Conservation (phyloP, 2,113 vertebrate genomes). For the Eurypyga helias region DNA sequence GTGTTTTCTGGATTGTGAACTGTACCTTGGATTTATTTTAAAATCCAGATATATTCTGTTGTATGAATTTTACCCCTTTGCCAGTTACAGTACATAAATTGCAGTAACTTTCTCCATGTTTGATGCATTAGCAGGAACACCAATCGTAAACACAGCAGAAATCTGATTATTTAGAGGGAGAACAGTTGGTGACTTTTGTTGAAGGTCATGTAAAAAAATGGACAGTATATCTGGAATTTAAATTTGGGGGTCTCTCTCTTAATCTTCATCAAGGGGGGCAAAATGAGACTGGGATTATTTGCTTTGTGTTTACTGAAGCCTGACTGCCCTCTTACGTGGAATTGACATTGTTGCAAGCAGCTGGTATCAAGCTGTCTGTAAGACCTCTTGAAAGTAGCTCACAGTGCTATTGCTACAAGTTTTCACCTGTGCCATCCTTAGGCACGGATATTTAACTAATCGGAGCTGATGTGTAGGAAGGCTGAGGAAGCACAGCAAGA, state of each 20-base stretch:
- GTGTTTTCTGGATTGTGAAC: background rate
- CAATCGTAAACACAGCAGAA: background rate
- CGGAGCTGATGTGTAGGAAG: background rate
- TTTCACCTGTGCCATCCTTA: background rate
- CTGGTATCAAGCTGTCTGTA: background rate
- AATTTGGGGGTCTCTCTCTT: background rate
- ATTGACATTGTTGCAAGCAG: background rate
- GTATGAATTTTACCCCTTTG: background rate
- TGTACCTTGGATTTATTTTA: background rate
- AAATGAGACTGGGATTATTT: background rate
- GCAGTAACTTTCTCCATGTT: background rate
- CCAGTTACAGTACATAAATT: background rate
- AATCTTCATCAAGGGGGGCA: background rate
- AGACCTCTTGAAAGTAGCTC: background rate
- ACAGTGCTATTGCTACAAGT: background rate
- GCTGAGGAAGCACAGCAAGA: background rate
- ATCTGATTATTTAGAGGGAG: background rate
- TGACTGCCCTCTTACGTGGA: constrained; percentile 28
- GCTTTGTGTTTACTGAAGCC: constrained; percentile 14
- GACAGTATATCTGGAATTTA: background rate
- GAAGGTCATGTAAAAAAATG: background rate
- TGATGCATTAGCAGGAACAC: accelerated
- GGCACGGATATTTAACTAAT: background rate
- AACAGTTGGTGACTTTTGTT: background rate
- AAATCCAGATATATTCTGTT: background rate